phyloP scores from a whole-genome alignment of 2,113 vertebrate genomes.

The Phainopepla nitens region DNA sequence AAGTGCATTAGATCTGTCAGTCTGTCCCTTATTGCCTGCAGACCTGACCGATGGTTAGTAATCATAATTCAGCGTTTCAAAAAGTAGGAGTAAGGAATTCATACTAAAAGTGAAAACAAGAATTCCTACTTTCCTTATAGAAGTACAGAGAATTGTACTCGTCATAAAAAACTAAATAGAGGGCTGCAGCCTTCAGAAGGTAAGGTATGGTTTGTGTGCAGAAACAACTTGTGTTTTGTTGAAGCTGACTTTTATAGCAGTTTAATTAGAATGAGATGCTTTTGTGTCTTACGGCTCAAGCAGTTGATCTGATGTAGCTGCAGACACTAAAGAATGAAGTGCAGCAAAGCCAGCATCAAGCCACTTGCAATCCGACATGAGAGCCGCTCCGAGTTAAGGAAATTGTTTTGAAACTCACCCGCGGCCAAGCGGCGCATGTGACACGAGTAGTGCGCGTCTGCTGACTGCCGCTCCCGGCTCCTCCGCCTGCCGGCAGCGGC shows the following conservation, averaged over 20 bases:
- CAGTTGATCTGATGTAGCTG: neutral
- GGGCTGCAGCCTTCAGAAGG: neutral
- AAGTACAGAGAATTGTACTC: neutral
- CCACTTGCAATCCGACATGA: fast-evolving
- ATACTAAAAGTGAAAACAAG: neutral
- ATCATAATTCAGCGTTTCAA: neutral
- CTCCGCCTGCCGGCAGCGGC: neutral
- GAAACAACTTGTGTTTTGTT: neutral
- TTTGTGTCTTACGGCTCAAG: neutral
- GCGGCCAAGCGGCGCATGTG: neutral
- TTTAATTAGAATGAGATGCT: neutral
- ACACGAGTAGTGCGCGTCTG: fast-evolving
- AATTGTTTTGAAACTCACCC: neutral
- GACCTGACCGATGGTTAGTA: neutral
- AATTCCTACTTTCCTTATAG: neutral
- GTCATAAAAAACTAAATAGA: neutral
- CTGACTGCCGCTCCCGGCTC: fast-evolving
- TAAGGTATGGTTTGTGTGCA: neutral
- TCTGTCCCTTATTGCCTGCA: neutral
- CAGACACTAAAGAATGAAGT: neutral
- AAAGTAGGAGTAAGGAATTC: neutral
- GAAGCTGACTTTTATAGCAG: neutral
- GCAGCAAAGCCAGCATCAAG: neutral
- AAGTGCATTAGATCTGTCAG: neutral
- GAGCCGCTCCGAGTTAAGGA: neutral